Base-by-base conservation (phyloP, 2,113 vertebrate genomes). In the Neopipo cinnamomea region DNA sequence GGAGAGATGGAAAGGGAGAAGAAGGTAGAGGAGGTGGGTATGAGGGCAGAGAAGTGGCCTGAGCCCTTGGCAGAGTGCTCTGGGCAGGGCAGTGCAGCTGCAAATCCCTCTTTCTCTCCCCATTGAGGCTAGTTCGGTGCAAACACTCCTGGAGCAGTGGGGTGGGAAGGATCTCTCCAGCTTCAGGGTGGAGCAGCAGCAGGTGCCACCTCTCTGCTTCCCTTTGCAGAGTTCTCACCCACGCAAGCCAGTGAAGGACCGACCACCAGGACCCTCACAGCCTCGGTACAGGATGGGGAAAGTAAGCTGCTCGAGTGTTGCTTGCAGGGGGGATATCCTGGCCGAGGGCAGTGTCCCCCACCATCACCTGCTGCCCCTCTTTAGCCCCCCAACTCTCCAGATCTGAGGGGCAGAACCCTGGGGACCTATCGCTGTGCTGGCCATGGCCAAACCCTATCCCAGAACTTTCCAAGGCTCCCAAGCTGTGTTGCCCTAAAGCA, bases 201-300 rank as follows among this genome's bases (percentile, higher is more conserved):
- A 58, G 62, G 15, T 14, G 12, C 9, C 35, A 14, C 14, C 31
- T 27, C 84, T 83, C 66, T 12, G 21, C 35, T 91, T 89, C 46
- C 53, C 52, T 94, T 93, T 49, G 6, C 96, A 99, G 99, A 98
- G 76, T 94, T 98, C 47, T 93, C 97, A 2, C 96, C 96, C 76
- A 98, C 97, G 0, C 88, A 89, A 25, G 78, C 68, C 87, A 95
- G 98, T 16, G 95, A 97, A 93, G 77, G 96, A 94, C 96, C 96
- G 5, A 97, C 90, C 5, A 97, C 95, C 55, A 98, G 85, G 68
- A 96, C 82, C 5, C 82, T 93, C 55, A 95, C 97, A 19, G 90
- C 94, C 42, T 49, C 52, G 0, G 50, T 87, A 9, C 97, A 95
- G 72, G 97, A 98, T 14, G 98, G 98, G 65, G 96, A 97, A 97